Base-by-base conservation (phyloP, 2,888 invertebrate species). In the Lordiphosa andalusiaca region DNA sequence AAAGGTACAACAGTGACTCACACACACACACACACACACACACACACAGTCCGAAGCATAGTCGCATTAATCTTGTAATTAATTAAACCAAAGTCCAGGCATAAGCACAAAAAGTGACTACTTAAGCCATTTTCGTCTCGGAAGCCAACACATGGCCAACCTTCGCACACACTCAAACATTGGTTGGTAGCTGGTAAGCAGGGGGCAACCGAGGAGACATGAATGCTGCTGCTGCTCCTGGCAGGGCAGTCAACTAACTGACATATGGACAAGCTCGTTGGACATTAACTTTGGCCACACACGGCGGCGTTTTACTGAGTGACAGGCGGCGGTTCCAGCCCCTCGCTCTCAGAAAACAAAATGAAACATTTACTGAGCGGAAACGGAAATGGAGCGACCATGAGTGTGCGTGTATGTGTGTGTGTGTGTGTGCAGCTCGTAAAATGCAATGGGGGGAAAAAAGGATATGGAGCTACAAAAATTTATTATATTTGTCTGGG, bases 51-150 rank as follows among this genome's bases (percentile, higher is more conserved):
- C 30, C 9, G 3, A 10, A 30, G 48, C 49, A 61, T 44, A 69
- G 75, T 63, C 71, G 63, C 85, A 84, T 80, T 80, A 80, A 80
- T 80, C 85, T 80, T 80, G 85, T 84, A 80, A 80, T 80, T 80
- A 80, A 80, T 80, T 80, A 83, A 80, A 84, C 81, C 83, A 84
- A 85, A 80, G 81, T 83, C 85, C 85, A 62, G 61, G 78, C 80
- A 81, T 78, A 78, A 80, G 80, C 80, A 80, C 85, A 83, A 80
- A 84, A 84, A 84, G 73, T 80, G 85, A 80, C 83, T 80, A 84
- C 80, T 84, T 84, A 80, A 80, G 80, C 80, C 80, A 80, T 80
- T 80, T 84, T 73, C 44, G 85, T 67, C 83, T 75, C 60, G 68
- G 69, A 80, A 71, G 73, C 83, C 65, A 75, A 70, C 83, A 84